Conservation (phyloP, 37 sponge, comb jelly and placozoan genomes). For the Agelas oroides region DNA sequence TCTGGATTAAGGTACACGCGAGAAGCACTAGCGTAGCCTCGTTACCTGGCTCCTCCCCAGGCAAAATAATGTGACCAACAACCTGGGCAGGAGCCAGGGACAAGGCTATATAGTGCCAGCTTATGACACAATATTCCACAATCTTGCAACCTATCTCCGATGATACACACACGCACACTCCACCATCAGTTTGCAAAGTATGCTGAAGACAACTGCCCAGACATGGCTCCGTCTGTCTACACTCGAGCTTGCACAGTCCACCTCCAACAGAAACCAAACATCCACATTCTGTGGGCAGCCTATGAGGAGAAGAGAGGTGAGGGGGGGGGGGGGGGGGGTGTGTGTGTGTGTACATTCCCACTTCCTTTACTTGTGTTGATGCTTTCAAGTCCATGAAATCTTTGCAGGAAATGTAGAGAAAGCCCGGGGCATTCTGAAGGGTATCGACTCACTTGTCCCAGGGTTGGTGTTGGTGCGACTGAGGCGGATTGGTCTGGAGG, state of each 20-base stretch:
- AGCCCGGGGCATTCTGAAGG: constrained; percentile 50
- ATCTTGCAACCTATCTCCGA: no score
- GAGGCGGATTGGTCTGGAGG: constrained; percentile 58
- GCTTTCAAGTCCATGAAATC: background rate
- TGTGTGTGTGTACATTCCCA: no score
- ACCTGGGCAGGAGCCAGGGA: no score
- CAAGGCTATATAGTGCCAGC: no score
- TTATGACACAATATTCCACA: no score
- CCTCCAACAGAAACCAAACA: constrained; percentile 65
- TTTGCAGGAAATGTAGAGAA: constrained; percentile 54
- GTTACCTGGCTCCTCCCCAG: background rate
- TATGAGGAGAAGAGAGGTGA: constrained; percentile 77
- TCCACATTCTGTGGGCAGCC: constrained; percentile 81
- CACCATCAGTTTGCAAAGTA: constrained; percentile 77
- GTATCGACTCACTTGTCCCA: constrained; percentile 2
- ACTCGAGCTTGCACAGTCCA: constrained; percentile 74
- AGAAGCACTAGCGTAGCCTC: background rate
- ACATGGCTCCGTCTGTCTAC: constrained; percentile 59
- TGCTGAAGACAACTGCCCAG: constrained; percentile 39
- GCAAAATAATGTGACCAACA: no score
- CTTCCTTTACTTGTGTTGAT: background rate
- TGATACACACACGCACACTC: no score
- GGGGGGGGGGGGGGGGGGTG: no score
- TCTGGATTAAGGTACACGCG: constrained; percentile 87
- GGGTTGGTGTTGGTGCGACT: constrained; percentile 16